A percentile compares a stretch with the other conserved stretches of the same genome.
These are phyloP conservation scores for Elgaria multicarinata DNA, from an alignment of 2,113 vertebrate genomes.

Conservation along the genomic window DNA sequence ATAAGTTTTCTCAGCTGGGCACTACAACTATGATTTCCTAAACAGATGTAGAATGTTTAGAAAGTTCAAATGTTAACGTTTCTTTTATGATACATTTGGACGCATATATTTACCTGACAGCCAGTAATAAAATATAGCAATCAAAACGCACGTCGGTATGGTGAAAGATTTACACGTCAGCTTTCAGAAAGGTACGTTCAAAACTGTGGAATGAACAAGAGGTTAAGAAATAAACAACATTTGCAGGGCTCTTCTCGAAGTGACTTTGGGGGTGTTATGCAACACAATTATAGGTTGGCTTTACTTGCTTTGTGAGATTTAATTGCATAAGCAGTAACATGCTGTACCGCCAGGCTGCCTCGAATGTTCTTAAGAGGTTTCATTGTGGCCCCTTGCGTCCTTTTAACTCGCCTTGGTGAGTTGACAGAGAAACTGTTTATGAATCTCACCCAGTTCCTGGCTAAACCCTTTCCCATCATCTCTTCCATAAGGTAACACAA, in stretches of 20 bases:
- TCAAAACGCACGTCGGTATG: neutral
- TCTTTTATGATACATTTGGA: neutral
- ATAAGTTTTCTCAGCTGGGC: neutral
- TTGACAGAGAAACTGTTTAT: neutral
- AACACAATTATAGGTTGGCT: constrained; percentile 9
- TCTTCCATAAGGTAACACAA: neutral
- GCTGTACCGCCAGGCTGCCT: neutral
- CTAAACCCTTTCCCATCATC: neutral
- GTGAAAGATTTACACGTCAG: neutral
- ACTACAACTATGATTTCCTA: neutral
- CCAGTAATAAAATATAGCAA: neutral
- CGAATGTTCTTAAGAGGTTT: neutral
- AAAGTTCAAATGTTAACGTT: neutral
- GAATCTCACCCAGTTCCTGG: constrained; percentile 9
- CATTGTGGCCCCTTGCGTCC: constrained; percentile 6
- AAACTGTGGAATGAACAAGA: neutral
- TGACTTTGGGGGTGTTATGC: constrained; percentile 1
- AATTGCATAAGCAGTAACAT: neutral
- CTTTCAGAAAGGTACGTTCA: neutral
- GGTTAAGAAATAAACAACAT: neutral
- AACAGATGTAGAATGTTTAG: neutral
- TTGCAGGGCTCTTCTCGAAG: neutral
- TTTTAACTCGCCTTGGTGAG: neutral
- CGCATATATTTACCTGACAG: neutral
- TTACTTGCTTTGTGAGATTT: constrained; percentile 20